phyloP scores from a whole-genome alignment of 1,140 invertebrate genomes.

The Aplysia californica region DNA sequence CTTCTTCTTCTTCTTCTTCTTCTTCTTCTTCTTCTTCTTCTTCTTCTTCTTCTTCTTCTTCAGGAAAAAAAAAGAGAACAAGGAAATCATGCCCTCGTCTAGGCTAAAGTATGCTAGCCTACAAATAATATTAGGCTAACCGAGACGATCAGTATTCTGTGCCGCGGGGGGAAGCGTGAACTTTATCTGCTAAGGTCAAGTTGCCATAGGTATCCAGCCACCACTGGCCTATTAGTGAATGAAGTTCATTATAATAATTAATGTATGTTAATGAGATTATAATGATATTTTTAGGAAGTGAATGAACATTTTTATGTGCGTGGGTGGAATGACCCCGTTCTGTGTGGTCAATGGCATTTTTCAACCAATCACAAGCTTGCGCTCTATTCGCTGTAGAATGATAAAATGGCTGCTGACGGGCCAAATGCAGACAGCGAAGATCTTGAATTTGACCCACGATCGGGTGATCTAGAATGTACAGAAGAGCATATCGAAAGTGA shows the following conservation, averaged over 20 bases:
- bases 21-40: conserved; percentile 15
- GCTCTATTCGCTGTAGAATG: conserved; percentile 23
- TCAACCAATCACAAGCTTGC: conserved; percentile 30
- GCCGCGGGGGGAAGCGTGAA: background rate
- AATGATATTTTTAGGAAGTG: conserved; percentile 10
- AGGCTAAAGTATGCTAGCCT: background rate
- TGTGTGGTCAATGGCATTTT: conserved; percentile 30
- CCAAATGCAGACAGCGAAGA: conserved; percentile 34
- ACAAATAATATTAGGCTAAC: background rate
- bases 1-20: conserved; percentile 14
- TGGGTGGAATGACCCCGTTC: conserved; percentile 17
- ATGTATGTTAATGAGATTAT: background rate
- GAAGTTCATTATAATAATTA: background rate
- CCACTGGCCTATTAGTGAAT: background rate
- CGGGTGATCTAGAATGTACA: conserved; percentile 33
- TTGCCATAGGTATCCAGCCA: background rate
- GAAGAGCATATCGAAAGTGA: conserved; percentile 39
- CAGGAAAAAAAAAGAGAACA: background rate
- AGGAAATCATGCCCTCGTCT: background rate
- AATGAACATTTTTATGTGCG: conserved; percentile 21
- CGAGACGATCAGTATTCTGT: background rate
- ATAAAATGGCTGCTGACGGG: conserved; percentile 38
- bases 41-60: conserved; percentile 16
- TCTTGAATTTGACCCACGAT: conserved; percentile 40
- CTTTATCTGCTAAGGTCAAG: background rate